A percentile compares a stretch with the other conserved stretches of the same genome.
Evolutionary conservation across 2,888 invertebrate species (phyloP).

Genomic region (Zeuzera pyrina): DNA sequence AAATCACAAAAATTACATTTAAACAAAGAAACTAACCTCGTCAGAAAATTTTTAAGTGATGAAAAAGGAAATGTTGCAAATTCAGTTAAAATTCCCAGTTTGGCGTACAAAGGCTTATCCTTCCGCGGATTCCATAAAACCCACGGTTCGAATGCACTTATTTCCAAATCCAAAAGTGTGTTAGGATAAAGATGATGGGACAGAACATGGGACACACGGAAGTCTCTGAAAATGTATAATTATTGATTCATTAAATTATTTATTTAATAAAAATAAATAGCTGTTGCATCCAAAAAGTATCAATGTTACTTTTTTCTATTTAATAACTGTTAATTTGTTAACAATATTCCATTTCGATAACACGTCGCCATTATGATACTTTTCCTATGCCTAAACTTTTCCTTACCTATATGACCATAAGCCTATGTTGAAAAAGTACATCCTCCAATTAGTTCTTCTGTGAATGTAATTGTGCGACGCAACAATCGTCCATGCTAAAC

Average conservation of each 20-base stretch:
- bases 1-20: background rate
- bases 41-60: slow-evolving; percentile 41
- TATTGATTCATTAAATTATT: background rate
- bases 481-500: slow-evolving; percentile 73
- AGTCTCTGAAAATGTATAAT: slow-evolving; percentile 1
- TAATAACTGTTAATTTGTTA: background rate
- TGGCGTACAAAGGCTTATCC: slow-evolving; percentile 49
- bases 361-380: no score
- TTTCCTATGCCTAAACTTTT: slow-evolving; percentile 1
- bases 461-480: slow-evolving; percentile 86
- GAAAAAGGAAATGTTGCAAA: slow-evolving; percentile 43
- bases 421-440: slow-evolving; percentile 83
- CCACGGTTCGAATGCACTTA: slow-evolving; percentile 78
- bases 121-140: slow-evolving; percentile 78
- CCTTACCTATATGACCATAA: slow-evolving; percentile 76
- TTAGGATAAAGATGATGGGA: slow-evolving; percentile 88
- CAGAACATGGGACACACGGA: slow-evolving; percentile 73
- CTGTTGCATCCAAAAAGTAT: no score
- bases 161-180: slow-evolving; percentile 81
- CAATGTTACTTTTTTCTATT: no score
- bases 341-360: background rate
- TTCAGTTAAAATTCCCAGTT: slow-evolving; percentile 68
- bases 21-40: slow-evolving; percentile 34
- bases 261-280: background rate
- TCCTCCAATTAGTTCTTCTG: slow-evolving; percentile 81